These are phyloP conservation scores for Nineta flava DNA, from an alignment of 2,888 invertebrate species.

Conservation along the genomic window DNA sequence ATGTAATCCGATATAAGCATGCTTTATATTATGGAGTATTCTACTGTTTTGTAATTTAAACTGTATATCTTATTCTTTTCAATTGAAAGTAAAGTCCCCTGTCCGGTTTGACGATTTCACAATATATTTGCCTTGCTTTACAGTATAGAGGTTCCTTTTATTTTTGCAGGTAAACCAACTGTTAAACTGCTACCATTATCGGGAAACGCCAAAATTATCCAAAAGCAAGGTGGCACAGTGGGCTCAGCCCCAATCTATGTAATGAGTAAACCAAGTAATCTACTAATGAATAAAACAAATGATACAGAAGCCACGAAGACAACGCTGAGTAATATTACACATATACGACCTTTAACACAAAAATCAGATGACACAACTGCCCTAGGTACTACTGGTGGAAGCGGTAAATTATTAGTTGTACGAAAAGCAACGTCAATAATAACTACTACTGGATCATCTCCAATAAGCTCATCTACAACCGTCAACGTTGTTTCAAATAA, in stretches of 20 bases:
- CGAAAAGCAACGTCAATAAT: constrained; percentile 10
- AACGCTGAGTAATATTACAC: constrained; percentile 9
- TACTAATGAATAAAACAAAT: constrained; percentile 4
- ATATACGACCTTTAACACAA: constrained; percentile 17
- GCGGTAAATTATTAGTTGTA: constrained; percentile 1
- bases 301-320: neutral
- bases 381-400: too few species aligned
- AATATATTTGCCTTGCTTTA: too few species aligned
- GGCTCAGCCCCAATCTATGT: constrained; percentile 5
- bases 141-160: too few species aligned
- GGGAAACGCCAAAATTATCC: constrained; percentile 16
- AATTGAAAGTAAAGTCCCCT: too few species aligned
- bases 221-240: constrained; percentile 1
- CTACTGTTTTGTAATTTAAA: too few species aligned
- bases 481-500: neutral
- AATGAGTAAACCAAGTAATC: constrained; percentile 7
- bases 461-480: neutral
- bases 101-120: too few species aligned
- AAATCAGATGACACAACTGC: neutral
- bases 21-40: too few species aligned
- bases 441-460: constrained; percentile 13
- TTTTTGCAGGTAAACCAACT: constrained; percentile 19
- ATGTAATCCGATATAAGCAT: too few species aligned
- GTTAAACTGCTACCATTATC: constrained; percentile 26
- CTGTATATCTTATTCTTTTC: too few species aligned